Evolutionary conservation across 1,140 invertebrate genomes (phyloP), one percentile per base, ranked within the genome.

Genomic region (Atopsyche davidsoni): DNA sequence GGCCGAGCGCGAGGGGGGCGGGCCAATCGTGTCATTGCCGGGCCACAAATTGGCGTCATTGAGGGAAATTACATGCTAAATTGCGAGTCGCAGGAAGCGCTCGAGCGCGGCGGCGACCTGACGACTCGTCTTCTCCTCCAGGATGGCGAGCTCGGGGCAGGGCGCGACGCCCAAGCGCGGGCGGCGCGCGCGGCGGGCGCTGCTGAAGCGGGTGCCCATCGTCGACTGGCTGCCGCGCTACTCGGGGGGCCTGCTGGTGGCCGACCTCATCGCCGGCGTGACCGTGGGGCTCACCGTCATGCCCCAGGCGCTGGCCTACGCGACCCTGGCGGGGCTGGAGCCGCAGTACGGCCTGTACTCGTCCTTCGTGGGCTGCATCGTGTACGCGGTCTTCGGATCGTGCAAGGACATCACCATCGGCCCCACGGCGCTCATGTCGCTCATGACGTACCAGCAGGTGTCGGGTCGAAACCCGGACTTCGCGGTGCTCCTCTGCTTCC

Each of bases 341-440:
- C 83, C 86, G 32, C 84, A 92, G 82, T 90, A 89, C 67, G 92
- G 92, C 1, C 73, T 96, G 4, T 96, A 96, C 67, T 91, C 91
- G 0, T 87, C 90, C 0, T 95, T 96, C 67, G 82, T 93, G 71
- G 91, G 92, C 3, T 89, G 88, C 57, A 89, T 95, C 65, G 76
- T 96, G n/a, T 96, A 96, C 68, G 81, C 83, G 38, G 61, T 96
- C 44, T 82, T 96, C 58, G 92, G 93, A 16, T 91, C 88, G 3
- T 89, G 89, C 60, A 91, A 90, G 60, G 91, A 94, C 64, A 88
- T 95, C 45, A 93, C 90, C 1, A 85, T 92, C 54, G 89, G 89
- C 11, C 89, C 89, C 0, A 91, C 88, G 1, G 88, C 89, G 0
- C 72, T 92, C 16, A 81, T 91, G 75, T 81, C 87, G 1, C 68